Conservation (phyloP, 2,113 vertebrate species). For the Menura novaehollandiae region DNA sequence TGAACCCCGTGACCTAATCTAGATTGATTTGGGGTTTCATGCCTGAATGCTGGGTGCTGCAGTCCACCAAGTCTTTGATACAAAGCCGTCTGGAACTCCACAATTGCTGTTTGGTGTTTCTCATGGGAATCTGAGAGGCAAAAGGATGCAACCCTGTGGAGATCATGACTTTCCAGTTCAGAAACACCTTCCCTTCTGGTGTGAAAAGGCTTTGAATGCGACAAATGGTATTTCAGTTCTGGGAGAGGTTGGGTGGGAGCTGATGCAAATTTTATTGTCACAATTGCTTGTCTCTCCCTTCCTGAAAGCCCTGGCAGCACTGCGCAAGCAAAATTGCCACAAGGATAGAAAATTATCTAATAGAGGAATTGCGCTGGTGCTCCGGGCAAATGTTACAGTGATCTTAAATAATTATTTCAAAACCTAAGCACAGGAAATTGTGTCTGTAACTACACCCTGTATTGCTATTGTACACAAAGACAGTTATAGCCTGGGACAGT, state of each 20-base stretch:
- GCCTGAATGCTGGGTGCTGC: not conserved
- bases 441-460: slow-evolving; percentile 51
- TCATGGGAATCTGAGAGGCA: not conserved
- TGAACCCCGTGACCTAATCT: not conserved
- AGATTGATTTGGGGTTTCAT: not conserved
- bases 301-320: slow-evolving; percentile 70
- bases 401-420: slow-evolving; percentile 54
- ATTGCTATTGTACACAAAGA: slow-evolving; percentile 39
- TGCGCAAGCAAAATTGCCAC: slow-evolving; percentile 46
- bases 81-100: not conserved
- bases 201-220: slow-evolving; percentile 12
- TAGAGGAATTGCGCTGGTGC: slow-evolving; percentile 57
- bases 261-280: slow-evolving; percentile 69
- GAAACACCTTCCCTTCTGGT: slow-evolving; percentile 31
- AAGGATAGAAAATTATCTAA: slow-evolving; percentile 71
- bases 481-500: slow-evolving; percentile 10
- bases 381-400: not conserved
- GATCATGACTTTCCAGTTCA: slow-evolving; percentile 12
- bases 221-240: slow-evolving; percentile 49
- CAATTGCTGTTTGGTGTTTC: not conserved
- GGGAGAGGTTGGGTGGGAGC: slow-evolving; percentile 72
- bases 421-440: slow-evolving; percentile 56
- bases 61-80: not conserved
- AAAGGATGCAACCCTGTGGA: slow-evolving; percentile 3
- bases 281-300: slow-evolving; percentile 76